Percentiles rank a stretch among this genome's conserved stretches.
Evolutionary conservation across 2,113 vertebrate genomes (phyloP).

Genomic region (Podarcis cretensis): DNA sequence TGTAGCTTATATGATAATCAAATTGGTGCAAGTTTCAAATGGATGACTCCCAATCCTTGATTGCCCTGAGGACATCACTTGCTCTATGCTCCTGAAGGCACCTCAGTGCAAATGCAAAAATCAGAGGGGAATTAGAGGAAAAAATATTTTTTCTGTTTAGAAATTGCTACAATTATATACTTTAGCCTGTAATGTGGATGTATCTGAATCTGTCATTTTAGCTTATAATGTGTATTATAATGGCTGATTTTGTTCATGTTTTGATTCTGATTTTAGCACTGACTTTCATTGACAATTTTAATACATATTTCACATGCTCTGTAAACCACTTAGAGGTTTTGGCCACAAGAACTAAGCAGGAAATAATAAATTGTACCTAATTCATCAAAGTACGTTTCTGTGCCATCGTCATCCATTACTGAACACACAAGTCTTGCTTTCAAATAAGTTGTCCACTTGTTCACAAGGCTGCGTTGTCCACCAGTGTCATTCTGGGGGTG

Average conservation of each 20-base stretch:
- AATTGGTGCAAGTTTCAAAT: neutral
- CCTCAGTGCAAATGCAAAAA: neutral
- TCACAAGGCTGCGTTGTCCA: slow-evolving; percentile 96
- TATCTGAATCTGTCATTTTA: too few species aligned
- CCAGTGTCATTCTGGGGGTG: slow-evolving; percentile 89
- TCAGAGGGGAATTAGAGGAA: neutral
- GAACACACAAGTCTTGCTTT: slow-evolving; percentile 97
- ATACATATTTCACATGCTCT: too few species aligned
- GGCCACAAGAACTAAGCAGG: too few species aligned
- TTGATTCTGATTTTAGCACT: too few species aligned
- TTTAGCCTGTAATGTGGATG: too few species aligned
- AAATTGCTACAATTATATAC: neutral
- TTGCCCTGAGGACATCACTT: neutral
- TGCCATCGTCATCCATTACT: slow-evolving; percentile 93
- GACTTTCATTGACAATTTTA: too few species aligned
- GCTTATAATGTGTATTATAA: too few species aligned
- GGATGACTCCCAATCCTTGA: too few species aligned
- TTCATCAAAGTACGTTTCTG: slow-evolving; percentile 96
- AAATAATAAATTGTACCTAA: slow-evolving; percentile 77
- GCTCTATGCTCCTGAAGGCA: neutral
- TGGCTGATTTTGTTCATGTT: too few species aligned
- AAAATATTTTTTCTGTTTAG: neutral
- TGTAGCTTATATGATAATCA: neutral
- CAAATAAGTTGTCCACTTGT: slow-evolving; percentile 98
- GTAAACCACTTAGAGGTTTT: too few species aligned